Conservation (phyloP, 2,797 vertebrate species). For the Rachycentron canadum region DNA sequence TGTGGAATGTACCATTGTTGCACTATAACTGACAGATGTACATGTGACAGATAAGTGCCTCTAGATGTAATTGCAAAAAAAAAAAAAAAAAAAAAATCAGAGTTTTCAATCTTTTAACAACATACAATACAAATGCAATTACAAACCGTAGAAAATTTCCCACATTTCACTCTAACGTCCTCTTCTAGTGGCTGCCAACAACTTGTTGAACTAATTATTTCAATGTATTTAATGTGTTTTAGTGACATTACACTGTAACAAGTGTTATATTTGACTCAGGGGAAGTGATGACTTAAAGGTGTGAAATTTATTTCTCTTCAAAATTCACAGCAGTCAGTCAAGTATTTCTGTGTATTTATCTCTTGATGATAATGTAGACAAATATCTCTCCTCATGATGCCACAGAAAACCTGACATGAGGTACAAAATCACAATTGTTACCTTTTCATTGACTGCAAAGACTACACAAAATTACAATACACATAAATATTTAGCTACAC, state of each 20-base stretch:
- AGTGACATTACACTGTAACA: neutral
- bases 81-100: neutral
- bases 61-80: constrained; percentile 40
- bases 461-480: constrained; percentile 66
- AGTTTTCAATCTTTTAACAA: constrained; percentile 34
- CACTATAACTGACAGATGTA: constrained; percentile 43
- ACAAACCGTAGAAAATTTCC: constrained; percentile 42
- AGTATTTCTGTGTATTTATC: neutral
- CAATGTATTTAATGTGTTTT: constrained; percentile 11
- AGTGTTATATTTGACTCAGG: neutral
- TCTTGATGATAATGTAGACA: constrained; percentile 18
- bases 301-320: neutral
- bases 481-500: constrained; percentile 65
- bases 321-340: neutral
- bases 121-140: constrained; percentile 41
- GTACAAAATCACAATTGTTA: constrained; percentile 65
- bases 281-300: neutral
- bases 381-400: constrained; percentile 10
- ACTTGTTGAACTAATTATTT: neutral
- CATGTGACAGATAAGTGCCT: constrained; percentile 39
- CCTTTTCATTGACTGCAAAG: constrained; percentile 58
- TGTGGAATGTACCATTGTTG: constrained; percentile 69
- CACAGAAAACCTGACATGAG: constrained; percentile 39
- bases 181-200: constrained; percentile 27
- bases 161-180: constrained; percentile 39